phyloP scores from a whole-genome alignment of 1,140 invertebrate species.

The Aphelinus atriplicis region DNA sequence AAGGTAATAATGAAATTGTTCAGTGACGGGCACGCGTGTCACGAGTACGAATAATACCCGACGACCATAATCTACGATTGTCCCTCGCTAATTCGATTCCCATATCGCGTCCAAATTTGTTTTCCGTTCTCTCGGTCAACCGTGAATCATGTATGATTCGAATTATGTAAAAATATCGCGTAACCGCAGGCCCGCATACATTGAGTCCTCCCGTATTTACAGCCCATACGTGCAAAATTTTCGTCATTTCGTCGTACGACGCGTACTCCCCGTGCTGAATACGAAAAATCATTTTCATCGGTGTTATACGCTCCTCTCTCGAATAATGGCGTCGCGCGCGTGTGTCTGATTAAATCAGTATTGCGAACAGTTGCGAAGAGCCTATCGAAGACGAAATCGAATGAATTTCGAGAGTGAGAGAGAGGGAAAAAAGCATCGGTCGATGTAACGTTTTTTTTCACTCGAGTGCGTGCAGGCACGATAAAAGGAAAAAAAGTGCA shows the following conservation, averaged over 20 bases:
- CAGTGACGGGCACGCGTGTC: not conserved
- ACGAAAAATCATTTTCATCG: no score
- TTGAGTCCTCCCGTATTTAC: no score
- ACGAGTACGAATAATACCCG: not conserved
- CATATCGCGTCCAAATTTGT: not conserved
- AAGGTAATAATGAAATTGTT: no score
- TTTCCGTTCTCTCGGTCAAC: not conserved
- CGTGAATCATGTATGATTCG: no score
- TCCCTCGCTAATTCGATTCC: not conserved
- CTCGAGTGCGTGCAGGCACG: not conserved
- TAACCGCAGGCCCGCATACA: no score
- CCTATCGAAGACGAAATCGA: not conserved
- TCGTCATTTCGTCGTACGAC: no score
- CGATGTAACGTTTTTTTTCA: not conserved
- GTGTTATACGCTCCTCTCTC: no score
- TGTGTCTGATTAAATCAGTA: no score
- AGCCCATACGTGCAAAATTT: no score
- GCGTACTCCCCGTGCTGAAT: no score
- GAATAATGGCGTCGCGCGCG: no score
- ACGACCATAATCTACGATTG: not conserved
- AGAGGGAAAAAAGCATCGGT: not conserved
- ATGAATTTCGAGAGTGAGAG: not conserved
- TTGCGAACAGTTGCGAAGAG: not conserved
- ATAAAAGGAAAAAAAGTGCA: not conserved
- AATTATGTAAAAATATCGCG: constrained; percentile 2